phyloP scores from a whole-genome alignment of 2,113 vertebrate species.

The Zapus hudsonius region DNA sequence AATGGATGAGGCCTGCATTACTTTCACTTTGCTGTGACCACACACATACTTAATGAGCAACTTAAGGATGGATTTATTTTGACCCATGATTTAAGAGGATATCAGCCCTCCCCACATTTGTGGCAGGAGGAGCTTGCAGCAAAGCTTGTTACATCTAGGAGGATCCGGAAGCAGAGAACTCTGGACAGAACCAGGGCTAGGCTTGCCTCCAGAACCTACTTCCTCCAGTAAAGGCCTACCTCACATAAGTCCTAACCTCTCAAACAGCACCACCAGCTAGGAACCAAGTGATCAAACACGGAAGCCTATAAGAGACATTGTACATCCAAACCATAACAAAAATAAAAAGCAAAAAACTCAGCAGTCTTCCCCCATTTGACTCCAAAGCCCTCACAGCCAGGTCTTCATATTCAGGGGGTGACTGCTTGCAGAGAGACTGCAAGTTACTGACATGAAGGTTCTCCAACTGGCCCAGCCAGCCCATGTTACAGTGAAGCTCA shows the following conservation, averaged over 20 bases:
- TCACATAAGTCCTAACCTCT: neutral
- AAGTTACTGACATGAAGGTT: neutral
- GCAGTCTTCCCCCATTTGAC: rapidly evolving
- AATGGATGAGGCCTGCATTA: neutral
- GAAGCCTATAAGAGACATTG: neutral
- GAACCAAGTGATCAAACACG: neutral
- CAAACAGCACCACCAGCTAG: neutral
- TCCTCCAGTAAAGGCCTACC: no score
- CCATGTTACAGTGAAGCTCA: neutral
- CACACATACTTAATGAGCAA: no score
- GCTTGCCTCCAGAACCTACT: no score
- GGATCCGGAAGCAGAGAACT: no score
- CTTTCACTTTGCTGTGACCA: no score
- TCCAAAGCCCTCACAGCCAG: neutral
- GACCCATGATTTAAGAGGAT: no score
- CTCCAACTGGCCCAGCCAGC: neutral
- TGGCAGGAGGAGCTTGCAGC: no score
- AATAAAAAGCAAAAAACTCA: neutral
- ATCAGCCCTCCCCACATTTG: no score
- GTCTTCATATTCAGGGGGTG: neutral
- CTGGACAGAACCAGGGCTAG: no score
- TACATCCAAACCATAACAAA: neutral
- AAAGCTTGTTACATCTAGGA: no score
- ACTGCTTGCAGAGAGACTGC: neutral
- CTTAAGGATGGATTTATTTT: no score